phyloP scores from a whole-genome alignment of 2,113 vertebrate genomes.

The Henicopernis longicauda region DNA sequence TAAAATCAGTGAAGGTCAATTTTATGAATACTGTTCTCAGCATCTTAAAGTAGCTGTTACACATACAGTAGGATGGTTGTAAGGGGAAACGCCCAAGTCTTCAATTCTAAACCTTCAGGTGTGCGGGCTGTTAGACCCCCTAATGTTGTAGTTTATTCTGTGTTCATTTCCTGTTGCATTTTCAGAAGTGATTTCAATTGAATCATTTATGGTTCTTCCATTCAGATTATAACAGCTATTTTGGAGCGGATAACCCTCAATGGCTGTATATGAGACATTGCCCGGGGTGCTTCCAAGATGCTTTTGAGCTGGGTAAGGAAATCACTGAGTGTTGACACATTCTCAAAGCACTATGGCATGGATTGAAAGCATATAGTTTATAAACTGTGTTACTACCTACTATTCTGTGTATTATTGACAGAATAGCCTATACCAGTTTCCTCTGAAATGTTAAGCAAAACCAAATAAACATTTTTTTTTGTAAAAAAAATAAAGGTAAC shows the following conservation, averaged over 20 bases:
- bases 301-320: slow-evolving; percentile 67
- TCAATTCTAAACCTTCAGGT: background rate
- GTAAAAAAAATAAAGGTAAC: background rate
- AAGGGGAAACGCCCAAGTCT: background rate
- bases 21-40: background rate
- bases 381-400: background rate
- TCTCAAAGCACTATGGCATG: slow-evolving; percentile 55
- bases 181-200: slow-evolving; percentile 56
- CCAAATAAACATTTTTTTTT: background rate
- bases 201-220: slow-evolving; percentile 66
- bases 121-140: background rate
- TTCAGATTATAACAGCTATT: slow-evolving; percentile 65
- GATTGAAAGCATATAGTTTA: background rate
- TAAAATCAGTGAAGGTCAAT: background rate
- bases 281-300: slow-evolving; percentile 57
- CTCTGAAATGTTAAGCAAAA: background rate
- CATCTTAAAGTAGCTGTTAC: background rate
- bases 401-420: background rate
- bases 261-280: slow-evolving; percentile 63
- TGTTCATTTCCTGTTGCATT: slow-evolving; percentile 49
- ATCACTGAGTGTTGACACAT: slow-evolving; percentile 41
- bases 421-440: background rate
- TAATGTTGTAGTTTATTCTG: slow-evolving; percentile 26
- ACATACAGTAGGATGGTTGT: background rate
- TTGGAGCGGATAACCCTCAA: slow-evolving; percentile 63